Evolutionary conservation across 1,140 invertebrate species (phyloP), one percentile per base, ranked within the genome.

Genomic region (Heterodera carotae): DNA sequence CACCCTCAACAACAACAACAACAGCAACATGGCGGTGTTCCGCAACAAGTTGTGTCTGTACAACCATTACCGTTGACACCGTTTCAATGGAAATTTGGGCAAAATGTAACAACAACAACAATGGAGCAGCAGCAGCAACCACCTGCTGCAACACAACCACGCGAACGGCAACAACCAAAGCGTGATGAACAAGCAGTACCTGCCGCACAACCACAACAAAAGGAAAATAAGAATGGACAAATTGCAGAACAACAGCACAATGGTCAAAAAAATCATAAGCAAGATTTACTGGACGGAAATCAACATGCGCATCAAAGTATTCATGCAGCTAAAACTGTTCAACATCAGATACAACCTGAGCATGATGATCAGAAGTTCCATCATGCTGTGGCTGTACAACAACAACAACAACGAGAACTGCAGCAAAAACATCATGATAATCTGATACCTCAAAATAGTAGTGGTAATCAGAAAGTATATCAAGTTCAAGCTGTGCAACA

Each of bases 21-120:
- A 29, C 29, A 48, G 33, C 48, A 70, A 6, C 15, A 33, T 48
- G 69, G 59, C 31, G 33, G 15, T 27, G 69, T 71, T 31, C 12
- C 43, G 15, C 43, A 73, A 62, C 25, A 73, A 62, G 25, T 73
- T 73, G 10, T 29, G 15, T 25, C 53, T 29, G n/a, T 73, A 25
- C 71, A 62, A 53, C 48, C 48, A 22, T 56, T 56, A 18, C 48
- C 48, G 22, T 56, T 56, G 48, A 56, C 48, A 22, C 48, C 48
- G 48, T 22, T 56, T 12, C 53, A 73, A 73, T 64, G 62, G 62
- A 10, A 60, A 62, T 34, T 22, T 60, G 71, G 31, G 0, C 70
- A 73, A n/a, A 56, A 25, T 72, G 48, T 22, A 15, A 56, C 48
- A 56, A n/a, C 12, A 29, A 56, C 22, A 27, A 5, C 2, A 36